Evolutionary conservation across 2,113 vertebrate species (phyloP).

Genomic region (Pithys albifrons): DNA sequence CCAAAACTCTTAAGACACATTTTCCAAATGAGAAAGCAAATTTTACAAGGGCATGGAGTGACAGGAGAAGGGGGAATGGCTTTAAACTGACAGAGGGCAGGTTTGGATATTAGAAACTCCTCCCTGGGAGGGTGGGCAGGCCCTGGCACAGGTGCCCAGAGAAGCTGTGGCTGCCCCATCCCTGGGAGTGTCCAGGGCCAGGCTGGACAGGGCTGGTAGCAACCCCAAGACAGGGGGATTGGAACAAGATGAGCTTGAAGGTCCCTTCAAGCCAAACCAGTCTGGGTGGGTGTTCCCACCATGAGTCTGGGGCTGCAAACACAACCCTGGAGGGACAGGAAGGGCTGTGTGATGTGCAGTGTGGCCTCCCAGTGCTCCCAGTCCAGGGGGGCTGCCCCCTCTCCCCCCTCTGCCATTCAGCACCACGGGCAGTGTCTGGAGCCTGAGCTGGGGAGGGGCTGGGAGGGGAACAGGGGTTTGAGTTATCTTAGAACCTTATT

Average conservation of each 20-base stretch:
- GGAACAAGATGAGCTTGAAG: not conserved
- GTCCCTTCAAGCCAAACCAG: not conserved
- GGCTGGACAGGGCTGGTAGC: rapidly evolving
- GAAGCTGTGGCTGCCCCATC: not conserved
- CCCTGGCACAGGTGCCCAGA: not conserved
- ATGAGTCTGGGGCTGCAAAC: not conserved
- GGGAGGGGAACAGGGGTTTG: not conserved
- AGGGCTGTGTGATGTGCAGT: not conserved
- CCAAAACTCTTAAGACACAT: not conserved
- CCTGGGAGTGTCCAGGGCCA: not conserved
- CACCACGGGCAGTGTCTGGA: not conserved
- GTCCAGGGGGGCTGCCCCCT: not conserved
- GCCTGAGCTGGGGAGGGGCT: not conserved
- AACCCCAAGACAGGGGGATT: not conserved
- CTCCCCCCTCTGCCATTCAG: not conserved
- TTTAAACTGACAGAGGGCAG: not conserved
- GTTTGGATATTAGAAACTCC: not conserved
- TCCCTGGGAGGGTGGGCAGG: not conserved
- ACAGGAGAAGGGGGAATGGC: not conserved
- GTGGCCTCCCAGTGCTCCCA: not conserved
- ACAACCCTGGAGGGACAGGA: not conserved
- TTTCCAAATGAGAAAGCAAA: not conserved
- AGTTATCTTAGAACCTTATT: not conserved
- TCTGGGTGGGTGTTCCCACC: not conserved
- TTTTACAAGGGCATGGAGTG: not conserved